phyloP scores from a whole-genome alignment of 2,113 vertebrate species.

The Plecotus auritus region DNA sequence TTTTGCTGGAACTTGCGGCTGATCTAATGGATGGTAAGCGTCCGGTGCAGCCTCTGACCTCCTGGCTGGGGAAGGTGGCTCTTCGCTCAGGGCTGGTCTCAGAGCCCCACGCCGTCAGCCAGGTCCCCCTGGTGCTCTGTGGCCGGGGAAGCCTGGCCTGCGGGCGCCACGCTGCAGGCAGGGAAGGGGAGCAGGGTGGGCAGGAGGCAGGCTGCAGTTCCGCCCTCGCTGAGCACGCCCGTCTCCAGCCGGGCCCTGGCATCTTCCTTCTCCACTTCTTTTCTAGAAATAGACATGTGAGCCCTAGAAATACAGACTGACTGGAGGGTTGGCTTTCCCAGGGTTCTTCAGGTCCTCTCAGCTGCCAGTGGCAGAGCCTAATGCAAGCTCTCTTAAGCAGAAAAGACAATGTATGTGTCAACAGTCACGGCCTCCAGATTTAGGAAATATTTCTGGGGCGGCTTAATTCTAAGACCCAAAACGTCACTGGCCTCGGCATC shows the following conservation, averaged over 20 bases:
- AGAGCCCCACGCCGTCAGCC: background rate
- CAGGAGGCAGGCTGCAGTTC: background rate
- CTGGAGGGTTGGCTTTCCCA: background rate
- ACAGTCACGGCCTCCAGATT: background rate
- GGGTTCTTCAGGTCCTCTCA: background rate
- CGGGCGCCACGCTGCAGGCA: too few species aligned
- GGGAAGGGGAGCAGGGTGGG: background rate
- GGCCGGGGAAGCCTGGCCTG: background rate
- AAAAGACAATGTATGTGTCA: background rate
- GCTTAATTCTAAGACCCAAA: background rate
- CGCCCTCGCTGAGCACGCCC: rapidly evolving
- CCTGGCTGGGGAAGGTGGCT: background rate
- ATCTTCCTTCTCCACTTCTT: background rate
- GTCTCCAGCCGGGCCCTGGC: background rate
- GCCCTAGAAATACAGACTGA: background rate
- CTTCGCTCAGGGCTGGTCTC: background rate
- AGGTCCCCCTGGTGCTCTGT: background rate
- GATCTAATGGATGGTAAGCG: conserved; percentile 68
- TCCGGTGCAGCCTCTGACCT: conserved; percentile 31
- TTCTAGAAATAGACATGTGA: conserved; percentile 18
- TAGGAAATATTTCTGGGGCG: background rate
- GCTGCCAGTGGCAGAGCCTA: background rate
- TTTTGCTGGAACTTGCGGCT: conserved; percentile 68
- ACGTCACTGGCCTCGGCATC: background rate
- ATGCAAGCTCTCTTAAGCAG: background rate